phyloP scores from a whole-genome alignment of 2,888 invertebrate species.

The Thera obeliscata region DNA sequence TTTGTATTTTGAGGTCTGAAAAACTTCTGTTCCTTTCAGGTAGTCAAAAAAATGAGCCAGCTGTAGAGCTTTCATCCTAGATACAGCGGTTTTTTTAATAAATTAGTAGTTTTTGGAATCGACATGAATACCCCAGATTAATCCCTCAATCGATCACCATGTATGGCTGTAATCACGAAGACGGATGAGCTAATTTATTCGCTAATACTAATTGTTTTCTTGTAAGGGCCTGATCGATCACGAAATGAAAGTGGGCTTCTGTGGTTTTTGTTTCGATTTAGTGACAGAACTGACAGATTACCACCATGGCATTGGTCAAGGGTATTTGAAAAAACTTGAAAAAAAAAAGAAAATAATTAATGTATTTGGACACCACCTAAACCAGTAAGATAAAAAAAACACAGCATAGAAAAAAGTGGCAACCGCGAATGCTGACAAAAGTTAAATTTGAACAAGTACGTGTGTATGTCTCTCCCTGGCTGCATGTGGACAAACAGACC shows the following conservation, averaged over 20 bases:
- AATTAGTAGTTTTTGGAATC: not conserved
- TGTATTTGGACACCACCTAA: not conserved
- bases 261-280: slow-evolving; percentile 39
- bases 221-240: slow-evolving; percentile 40
- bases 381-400: too few species aligned
- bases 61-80: too few species aligned
- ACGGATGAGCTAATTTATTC: slow-evolving; percentile 61
- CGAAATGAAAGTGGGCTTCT: slow-evolving; percentile 31
- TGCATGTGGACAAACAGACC: too few species aligned
- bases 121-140: slow-evolving; percentile 14
- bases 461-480: too few species aligned
- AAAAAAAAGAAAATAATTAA: not conserved
- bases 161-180: slow-evolving; percentile 48
- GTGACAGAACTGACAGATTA: slow-evolving; percentile 1
- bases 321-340: not conserved
- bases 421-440: too few species aligned
- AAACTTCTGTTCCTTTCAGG: too few species aligned
- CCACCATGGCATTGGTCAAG: not conserved
- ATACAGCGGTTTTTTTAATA: too few species aligned
- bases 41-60: too few species aligned
- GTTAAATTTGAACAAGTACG: too few species aligned
- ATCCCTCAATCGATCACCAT: slow-evolving; percentile 44
- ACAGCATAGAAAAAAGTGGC: too few species aligned
- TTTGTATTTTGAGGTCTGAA: too few species aligned
- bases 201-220: slow-evolving; percentile 62